A percentile compares a stretch with the other conserved stretches of the same genome.
These are phyloP conservation scores for Calyptommatus sinebrachiatus DNA, from an alignment of 2,113 vertebrate genomes.

Conservation along the genomic window DNA sequence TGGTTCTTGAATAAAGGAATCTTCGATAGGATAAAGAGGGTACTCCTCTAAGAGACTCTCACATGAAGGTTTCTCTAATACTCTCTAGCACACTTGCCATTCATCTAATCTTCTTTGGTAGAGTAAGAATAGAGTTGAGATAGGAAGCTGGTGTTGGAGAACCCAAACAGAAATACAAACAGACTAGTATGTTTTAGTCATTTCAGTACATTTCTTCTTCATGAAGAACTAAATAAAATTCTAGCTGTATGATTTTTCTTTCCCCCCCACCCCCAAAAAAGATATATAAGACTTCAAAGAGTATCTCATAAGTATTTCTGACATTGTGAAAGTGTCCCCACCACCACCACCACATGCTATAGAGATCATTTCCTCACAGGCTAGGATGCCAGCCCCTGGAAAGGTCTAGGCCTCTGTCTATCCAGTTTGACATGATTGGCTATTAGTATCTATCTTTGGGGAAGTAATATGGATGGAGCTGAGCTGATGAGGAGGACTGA, in stretches of 20 bases:
- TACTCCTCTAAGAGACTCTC: neutral
- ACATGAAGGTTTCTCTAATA: neutral
- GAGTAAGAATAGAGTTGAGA: neutral
- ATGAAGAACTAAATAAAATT: too few species aligned
- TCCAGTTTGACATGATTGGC: too few species aligned
- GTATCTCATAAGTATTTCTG: too few species aligned
- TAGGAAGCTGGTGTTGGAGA: neutral
- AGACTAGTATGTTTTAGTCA: neutral
- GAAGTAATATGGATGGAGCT: too few species aligned
- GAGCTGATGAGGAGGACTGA: too few species aligned
- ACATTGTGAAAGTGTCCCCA: too few species aligned
- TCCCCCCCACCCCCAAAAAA: neutral
- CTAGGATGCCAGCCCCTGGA: too few species aligned
- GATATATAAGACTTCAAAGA: neutral
- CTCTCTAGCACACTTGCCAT: neutral
- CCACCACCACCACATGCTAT: too few species aligned
- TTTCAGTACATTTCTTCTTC: neutral
- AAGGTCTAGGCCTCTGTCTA: too few species aligned
- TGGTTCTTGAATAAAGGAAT: slow-evolving; percentile 1
- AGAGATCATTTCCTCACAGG: too few species aligned
- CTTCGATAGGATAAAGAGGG: neutral
- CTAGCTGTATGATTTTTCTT: neutral
- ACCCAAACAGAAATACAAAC: neutral
- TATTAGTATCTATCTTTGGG: too few species aligned
- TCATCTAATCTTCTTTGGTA: neutral